Evolutionary conservation across 2,113 vertebrate species (phyloP).

Genomic region (Mystacornis crossleyi): DNA sequence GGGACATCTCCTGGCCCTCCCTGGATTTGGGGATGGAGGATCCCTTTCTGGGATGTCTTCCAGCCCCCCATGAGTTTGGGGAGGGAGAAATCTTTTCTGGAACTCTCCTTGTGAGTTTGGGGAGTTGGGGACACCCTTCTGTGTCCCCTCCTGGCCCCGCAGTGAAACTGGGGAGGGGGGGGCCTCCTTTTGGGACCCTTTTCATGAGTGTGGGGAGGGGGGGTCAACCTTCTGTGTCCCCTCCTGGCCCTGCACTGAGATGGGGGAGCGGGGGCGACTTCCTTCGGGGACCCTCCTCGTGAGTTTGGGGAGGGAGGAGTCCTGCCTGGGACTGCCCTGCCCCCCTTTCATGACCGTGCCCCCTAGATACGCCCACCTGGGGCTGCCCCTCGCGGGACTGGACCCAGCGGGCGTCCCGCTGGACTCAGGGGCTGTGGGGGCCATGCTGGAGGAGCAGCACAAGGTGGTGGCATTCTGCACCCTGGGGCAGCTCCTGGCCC

Average conservation of each 20-base stretch:
- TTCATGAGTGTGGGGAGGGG: not conserved
- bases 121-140: not conserved
- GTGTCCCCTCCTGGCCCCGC: not conserved
- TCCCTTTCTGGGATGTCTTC: not conserved
- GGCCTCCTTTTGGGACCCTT: not conserved
- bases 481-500: conserved; percentile 85
- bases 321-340: not conserved
- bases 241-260: accelerated
- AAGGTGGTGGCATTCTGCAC: conserved; percentile 89
- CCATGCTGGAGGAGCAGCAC: conserved; percentile 81
- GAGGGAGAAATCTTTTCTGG: too few relatives aligned
- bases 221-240: not conserved
- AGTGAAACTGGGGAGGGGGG: not conserved
- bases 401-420: conserved; percentile 60
- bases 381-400: conserved; percentile 82
- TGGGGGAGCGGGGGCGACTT: too few relatives aligned
- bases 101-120: not conserved
- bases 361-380: conserved; percentile 83
- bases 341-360: not conserved
- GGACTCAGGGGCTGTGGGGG: conserved; percentile 53
- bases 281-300: not conserved
- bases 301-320: not conserved
- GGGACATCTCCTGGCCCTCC: too few relatives aligned
- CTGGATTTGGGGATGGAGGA: too few relatives aligned
- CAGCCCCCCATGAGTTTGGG: accelerated